These are phyloP conservation scores for Acanthurus lineatus DNA, from an alignment of 2,797 vertebrate species.

Conservation along the genomic window DNA sequence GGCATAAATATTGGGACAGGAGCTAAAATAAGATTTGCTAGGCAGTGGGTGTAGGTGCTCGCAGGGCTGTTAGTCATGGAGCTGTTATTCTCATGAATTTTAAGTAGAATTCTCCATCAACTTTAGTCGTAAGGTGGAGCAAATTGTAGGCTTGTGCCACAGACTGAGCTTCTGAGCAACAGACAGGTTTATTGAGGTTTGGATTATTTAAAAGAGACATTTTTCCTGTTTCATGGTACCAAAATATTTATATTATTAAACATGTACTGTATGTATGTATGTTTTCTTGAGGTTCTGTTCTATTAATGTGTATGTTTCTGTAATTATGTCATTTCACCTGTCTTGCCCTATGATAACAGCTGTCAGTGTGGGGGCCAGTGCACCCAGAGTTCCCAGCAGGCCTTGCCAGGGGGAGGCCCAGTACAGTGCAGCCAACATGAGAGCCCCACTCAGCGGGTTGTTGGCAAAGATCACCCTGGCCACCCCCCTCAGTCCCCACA, in stretches of 20 bases:
- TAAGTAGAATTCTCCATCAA: conserved; percentile 26
- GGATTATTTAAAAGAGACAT: neutral
- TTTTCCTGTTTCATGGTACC: neutral
- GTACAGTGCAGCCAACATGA: conserved; percentile 80
- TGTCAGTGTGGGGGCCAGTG: conserved; percentile 81
- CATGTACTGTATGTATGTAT: neutral
- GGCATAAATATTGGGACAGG: conserved; percentile 22
- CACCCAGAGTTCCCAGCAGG: conserved; percentile 81
- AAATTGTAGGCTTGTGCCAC: conserved; percentile 14
- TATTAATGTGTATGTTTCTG: neutral
- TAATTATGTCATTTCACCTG: conserved; percentile 55
- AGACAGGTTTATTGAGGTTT: conserved; percentile 2
- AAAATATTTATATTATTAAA: neutral
- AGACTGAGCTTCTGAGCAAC: neutral
- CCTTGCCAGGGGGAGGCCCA: conserved; percentile 84
- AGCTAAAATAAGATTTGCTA: neutral
- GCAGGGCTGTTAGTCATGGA: conserved; percentile 3
- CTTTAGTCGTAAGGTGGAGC: neutral
- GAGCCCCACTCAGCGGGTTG: conserved; percentile 83
- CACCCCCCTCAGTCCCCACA: conserved; percentile 82
- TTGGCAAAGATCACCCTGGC: conserved; percentile 83
- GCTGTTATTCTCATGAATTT: conserved; percentile 40
- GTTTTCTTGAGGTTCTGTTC: neutral
- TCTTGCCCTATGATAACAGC: conserved; percentile 81
- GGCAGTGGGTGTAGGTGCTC: neutral